Percentiles rank a stretch among this genome's conserved stretches.
Conservation (phyloP, 1,140 invertebrate species). For the Lordiphosa stackelbergi region DNA sequence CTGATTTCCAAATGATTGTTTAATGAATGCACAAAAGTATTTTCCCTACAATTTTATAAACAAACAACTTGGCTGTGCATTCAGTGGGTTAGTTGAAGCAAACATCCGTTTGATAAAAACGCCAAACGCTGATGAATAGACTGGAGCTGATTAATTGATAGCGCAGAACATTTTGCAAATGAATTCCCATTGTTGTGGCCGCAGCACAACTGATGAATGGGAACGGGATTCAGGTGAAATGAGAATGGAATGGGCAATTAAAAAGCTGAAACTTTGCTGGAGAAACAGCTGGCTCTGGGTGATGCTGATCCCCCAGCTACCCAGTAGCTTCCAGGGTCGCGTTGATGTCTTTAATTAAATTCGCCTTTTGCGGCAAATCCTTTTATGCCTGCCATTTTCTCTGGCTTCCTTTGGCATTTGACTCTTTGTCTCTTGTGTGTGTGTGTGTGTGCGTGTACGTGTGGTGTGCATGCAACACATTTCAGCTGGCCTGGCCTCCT, state of each 20-base stretch:
- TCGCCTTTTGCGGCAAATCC: conserved; percentile 64
- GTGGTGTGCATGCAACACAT: neutral
- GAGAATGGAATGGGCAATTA: conserved; percentile 33
- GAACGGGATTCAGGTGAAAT: neutral
- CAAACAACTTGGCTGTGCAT: conserved; percentile 27
- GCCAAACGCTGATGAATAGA: conserved; percentile 16
- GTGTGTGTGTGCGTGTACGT: neutral
- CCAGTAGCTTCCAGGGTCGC: conserved; percentile 8
- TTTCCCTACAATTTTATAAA: conserved; percentile 36
- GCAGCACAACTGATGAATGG: too few relatives aligned
- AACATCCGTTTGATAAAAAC: conserved; percentile 61
- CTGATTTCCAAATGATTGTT: conserved; percentile 72
- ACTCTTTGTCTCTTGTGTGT: conserved; percentile 22
- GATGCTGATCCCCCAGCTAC: conserved; percentile 10
- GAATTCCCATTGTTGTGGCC: conserved; percentile 35
- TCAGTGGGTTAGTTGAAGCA: conserved; percentile 65
- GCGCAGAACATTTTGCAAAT: conserved; percentile 28
- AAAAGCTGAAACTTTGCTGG: conserved; percentile 20
- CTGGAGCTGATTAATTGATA: conserved; percentile 53
- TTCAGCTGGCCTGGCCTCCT: too few relatives aligned
- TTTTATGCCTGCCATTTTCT: conserved; percentile 63
- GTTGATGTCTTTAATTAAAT: conserved; percentile 73
- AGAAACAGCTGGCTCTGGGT: neutral
- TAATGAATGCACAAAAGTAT: conserved; percentile 54
- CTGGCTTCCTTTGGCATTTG: conserved; percentile 46